Evolutionary conservation across 1,140 invertebrate species (phyloP).

Genomic region (Lamellibrachia luymesi): DNA sequence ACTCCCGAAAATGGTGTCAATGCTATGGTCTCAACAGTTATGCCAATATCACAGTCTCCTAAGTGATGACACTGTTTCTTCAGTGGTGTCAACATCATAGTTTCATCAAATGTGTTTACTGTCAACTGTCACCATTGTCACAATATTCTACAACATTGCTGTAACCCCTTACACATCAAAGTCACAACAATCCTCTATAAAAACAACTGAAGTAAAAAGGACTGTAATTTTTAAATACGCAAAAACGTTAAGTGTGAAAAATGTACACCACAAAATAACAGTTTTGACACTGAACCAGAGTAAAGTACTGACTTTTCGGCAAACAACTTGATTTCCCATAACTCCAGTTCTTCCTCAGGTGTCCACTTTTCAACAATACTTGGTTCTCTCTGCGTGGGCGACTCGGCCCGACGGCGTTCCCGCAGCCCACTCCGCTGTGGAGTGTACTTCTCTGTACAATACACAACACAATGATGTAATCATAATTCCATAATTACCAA

Average conservation of each 20-base stretch:
- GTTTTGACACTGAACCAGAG: neutral
- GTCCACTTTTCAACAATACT: slow-evolving; percentile 84
- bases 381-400: slow-evolving; percentile 50
- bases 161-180: no score
- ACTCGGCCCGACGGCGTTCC: slow-evolving; percentile 76
- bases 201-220: neutral
- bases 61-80: no score
- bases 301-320: slow-evolving; percentile 69
- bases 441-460: slow-evolving; percentile 78
- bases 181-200: no score
- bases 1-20: no score
- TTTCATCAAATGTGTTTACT: no score
- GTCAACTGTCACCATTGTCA: no score
- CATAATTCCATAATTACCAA: neutral
- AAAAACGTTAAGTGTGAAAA: no score
- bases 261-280: neutral
- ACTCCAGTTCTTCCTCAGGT: slow-evolving; percentile 89
- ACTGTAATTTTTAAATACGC: neutral
- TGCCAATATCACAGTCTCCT: no score
- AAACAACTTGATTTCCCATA: slow-evolving; percentile 96
- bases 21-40: no score
- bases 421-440: slow-evolving; percentile 80
- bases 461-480: neutral
- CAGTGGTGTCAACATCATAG: no score
- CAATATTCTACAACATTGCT: no score